These are phyloP conservation scores for Oncopodura yosiiana DNA, from an alignment of 1,140 invertebrate genomes.

Conservation along the genomic window DNA sequence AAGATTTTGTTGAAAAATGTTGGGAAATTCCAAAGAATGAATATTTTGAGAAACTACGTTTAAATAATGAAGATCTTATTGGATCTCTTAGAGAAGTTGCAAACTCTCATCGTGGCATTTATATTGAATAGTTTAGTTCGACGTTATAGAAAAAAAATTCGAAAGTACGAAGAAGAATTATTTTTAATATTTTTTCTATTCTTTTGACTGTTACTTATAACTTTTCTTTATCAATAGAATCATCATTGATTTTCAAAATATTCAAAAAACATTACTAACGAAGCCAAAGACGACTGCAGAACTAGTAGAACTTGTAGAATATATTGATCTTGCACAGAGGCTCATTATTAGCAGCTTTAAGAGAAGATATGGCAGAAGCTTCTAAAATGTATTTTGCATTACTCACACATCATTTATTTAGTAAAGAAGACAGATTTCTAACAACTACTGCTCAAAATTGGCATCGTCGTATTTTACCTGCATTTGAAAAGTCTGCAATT, in stretches of 20 bases:
- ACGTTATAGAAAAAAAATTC: slow-evolving; percentile 12
- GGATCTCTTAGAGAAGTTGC: slow-evolving; percentile 18
- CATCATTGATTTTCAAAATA: slow-evolving; percentile 34
- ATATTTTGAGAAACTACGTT: slow-evolving; percentile 16
- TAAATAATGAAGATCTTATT: slow-evolving; percentile 32
- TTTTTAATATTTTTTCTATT: background rate
- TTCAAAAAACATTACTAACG: slow-evolving; percentile 44
- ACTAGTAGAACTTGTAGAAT: slow-evolving; percentile 56
- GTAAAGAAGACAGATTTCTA: slow-evolving; percentile 53
- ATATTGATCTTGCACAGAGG: slow-evolving; percentile 54
- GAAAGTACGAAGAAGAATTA: slow-evolving; percentile 7
- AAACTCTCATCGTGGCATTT: slow-evolving; percentile 19
- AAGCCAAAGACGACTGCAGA: slow-evolving; percentile 59
- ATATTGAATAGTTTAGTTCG: slow-evolving; percentile 21
- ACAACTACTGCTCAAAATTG: slow-evolving; percentile 60
- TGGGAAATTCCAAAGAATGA: slow-evolving; percentile 27
- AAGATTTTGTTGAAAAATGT: slow-evolving; percentile 15
- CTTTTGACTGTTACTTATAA: background rate
- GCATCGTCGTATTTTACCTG: slow-evolving; percentile 57
- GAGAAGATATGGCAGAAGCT: slow-evolving; percentile 51
- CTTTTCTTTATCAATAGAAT: slow-evolving; percentile 20
- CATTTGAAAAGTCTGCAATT: slow-evolving; percentile 58
- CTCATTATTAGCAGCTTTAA: slow-evolving; percentile 50
- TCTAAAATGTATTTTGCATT: slow-evolving; percentile 53
- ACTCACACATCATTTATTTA: slow-evolving; percentile 56